phyloP scores from a whole-genome alignment of 2,113 vertebrate species.

The Otocyon megalotis region DNA sequence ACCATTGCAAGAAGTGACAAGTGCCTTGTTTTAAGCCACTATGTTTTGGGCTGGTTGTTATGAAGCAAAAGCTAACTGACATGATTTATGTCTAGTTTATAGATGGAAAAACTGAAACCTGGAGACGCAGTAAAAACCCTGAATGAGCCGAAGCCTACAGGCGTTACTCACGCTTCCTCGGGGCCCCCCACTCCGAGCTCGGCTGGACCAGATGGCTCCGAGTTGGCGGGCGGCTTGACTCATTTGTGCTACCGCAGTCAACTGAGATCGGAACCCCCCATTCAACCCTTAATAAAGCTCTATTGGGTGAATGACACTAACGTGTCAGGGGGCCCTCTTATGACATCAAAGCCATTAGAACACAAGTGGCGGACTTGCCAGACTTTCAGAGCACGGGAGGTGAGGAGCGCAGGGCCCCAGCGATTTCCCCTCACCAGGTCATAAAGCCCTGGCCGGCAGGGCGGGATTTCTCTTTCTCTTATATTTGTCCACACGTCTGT shows the following conservation, averaged over 20 bases:
- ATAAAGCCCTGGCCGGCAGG: not conserved
- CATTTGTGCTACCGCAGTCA: not conserved
- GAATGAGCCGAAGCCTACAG: not conserved
- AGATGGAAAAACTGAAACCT: not conserved
- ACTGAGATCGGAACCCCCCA: not conserved
- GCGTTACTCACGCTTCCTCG: not conserved
- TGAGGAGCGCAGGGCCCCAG: not conserved
- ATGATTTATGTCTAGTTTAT: not conserved
- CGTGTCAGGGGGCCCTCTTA: not conserved
- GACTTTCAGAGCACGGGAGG: not conserved
- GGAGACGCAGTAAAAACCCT: not conserved
- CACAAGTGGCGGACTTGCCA: not conserved
- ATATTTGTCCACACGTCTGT: not conserved
- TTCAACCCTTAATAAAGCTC: not conserved
- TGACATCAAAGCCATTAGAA: not conserved
- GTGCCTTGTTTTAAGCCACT: not conserved
- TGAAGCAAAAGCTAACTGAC: constrained; percentile 3
- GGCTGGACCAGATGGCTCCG: not conserved
- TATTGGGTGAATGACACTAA: not conserved
- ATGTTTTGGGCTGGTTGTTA: not conserved
- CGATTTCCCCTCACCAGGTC: not conserved
- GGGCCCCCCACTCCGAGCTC: not conserved
- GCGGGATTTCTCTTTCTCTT: not conserved
- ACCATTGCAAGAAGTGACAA: not conserved
- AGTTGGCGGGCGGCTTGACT: not conserved